phyloP scores from a whole-genome alignment of 2,797 vertebrate species.

The Aratinga solstitialis region DNA sequence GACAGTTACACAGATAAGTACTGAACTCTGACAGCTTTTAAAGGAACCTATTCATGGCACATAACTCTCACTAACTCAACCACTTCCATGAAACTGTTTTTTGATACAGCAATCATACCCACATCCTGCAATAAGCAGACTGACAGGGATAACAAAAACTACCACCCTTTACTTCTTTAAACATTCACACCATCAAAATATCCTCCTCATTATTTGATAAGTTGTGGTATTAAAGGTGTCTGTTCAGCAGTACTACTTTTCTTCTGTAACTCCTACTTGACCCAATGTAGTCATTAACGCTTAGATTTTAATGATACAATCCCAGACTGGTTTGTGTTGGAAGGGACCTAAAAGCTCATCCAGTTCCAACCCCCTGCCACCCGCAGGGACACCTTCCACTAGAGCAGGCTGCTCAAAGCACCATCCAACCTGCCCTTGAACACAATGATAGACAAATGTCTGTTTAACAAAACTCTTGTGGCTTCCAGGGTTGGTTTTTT shows the following conservation, averaged over 20 bases:
- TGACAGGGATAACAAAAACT: background rate
- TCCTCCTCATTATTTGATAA: background rate
- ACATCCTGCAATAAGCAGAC: background rate
- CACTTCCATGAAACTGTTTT: background rate
- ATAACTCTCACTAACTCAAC: background rate
- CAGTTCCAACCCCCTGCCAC: background rate
- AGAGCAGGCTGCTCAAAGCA: background rate
- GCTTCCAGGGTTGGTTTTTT: background rate
- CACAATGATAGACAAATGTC: background rate
- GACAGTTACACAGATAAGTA: slow-evolving; percentile 32
- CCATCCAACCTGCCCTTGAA: background rate
- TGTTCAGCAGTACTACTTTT: background rate
- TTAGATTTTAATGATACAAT: background rate
- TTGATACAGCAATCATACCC: background rate
- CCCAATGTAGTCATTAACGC: background rate
- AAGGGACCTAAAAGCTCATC: background rate
- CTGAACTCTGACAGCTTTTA: slow-evolving; percentile 17
- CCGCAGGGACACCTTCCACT: background rate
- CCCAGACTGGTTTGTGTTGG: background rate
- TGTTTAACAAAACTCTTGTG: background rate
- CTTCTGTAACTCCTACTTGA: background rate
- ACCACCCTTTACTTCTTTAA: background rate
- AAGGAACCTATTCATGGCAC: background rate
- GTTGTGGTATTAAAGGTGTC: background rate
- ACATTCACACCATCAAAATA: background rate